Percentiles rank a stretch among this genome's conserved stretches.
Conservation (phyloP, 2,797 vertebrate species). For the Microhierax caerulescens region DNA sequence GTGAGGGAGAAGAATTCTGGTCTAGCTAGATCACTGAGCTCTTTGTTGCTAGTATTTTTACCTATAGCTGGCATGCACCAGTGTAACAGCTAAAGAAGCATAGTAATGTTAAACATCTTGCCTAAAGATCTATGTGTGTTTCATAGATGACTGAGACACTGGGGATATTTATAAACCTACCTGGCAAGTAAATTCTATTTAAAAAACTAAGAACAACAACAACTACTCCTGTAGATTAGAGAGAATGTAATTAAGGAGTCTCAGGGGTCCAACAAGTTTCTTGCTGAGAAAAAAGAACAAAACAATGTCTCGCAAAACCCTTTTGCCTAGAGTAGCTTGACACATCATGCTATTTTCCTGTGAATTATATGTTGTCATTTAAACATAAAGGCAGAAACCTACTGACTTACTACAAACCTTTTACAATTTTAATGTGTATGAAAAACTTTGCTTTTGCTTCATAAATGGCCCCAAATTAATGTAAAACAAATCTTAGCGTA, state of each 20-base stretch:
- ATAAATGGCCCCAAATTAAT: conserved; percentile 67
- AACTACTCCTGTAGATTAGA: not conserved
- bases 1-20: not conserved
- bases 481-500: conserved; percentile 58
- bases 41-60: not conserved
- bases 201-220: not conserved
- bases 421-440: conserved; percentile 56
- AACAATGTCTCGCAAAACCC: not conserved
- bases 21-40: not conserved
- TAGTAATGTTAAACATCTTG: not conserved
- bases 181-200: not conserved
- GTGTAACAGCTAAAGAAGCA: not conserved
- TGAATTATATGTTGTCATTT: conserved; percentile 65
- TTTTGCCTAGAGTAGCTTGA: conserved; percentile 10
- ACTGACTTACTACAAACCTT: not conserved
- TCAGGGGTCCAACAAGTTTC: not conserved
- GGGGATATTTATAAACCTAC: not conserved
- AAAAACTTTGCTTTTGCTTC: conserved; percentile 53
- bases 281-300: conserved; percentile 1
- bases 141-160: not conserved
- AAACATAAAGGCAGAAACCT: conserved; percentile 59
- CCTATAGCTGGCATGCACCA: not conserved
- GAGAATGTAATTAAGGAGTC: conserved; percentile 41
- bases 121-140: not conserved
- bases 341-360: conserved; percentile 29